phyloP scores from a whole-genome alignment of 2,797 vertebrate genomes.

The Meriones psammophilus region DNA sequence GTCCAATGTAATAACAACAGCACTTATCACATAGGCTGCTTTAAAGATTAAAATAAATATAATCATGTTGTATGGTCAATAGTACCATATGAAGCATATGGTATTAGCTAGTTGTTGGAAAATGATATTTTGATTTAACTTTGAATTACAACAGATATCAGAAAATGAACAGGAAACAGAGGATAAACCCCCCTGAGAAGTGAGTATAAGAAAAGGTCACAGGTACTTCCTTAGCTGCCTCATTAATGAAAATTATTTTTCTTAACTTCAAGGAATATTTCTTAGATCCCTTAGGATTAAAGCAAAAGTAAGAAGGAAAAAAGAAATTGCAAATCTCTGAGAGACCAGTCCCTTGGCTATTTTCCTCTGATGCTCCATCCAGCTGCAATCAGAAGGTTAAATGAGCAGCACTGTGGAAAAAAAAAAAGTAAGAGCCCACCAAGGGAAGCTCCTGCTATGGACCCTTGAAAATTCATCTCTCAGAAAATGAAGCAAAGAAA shows the following conservation, averaged over 20 bases:
- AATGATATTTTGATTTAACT: constrained; percentile 8
- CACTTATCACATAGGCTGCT: neutral
- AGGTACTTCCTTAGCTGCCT: constrained; percentile 16
- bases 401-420: constrained; percentile 44
- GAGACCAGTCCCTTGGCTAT: neutral
- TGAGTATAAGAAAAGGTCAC: constrained; percentile 41
- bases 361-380: constrained; percentile 39
- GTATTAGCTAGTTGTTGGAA: neutral
- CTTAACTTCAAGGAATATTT: constrained; percentile 61
- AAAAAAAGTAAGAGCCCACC: constrained; percentile 52
- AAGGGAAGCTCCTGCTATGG: constrained; percentile 20
- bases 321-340: neutral
- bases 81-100: neutral
- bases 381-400: constrained; percentile 53
- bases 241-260: constrained; percentile 55
- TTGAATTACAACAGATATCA: constrained; percentile 30
- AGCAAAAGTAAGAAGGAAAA: constrained; percentile 47
- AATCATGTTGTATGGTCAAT: neutral
- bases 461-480: constrained; percentile 64
- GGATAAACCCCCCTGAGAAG: constrained; percentile 35
- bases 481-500: constrained; percentile 63
- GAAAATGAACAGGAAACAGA: neutral
- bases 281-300: neutral
- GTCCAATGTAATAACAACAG: neutral
- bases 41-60: constrained; percentile 58